Evolutionary conservation across 2,888 invertebrate genomes (phyloP).

Genomic region (Polyommatus icarus): DNA sequence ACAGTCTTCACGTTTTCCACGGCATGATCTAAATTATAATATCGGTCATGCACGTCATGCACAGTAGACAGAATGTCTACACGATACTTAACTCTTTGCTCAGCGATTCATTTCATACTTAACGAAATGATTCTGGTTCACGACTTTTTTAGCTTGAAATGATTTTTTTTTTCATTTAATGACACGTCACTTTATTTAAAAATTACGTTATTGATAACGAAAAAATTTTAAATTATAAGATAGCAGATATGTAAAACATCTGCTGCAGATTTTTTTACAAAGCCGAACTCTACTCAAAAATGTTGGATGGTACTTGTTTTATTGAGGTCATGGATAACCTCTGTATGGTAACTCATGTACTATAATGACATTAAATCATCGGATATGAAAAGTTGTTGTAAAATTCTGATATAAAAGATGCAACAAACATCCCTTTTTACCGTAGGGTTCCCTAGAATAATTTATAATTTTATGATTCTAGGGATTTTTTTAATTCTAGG

Average conservation of each 20-base stretch:
- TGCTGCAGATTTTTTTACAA: neutral
- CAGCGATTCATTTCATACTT: neutral
- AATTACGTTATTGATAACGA: neutral
- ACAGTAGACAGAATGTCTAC: neutral
- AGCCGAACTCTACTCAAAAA: neutral
- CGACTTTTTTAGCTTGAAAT: neutral
- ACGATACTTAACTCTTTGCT: neutral
- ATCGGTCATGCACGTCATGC: neutral
- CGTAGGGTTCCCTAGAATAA: neutral
- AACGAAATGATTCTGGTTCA: neutral
- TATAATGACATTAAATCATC: neutral
- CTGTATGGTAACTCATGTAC: neutral
- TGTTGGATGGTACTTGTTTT: neutral
- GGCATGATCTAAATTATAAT: neutral
- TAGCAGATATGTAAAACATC: neutral
- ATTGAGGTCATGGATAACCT: constrained; percentile 6
- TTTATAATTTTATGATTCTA: too few species aligned
- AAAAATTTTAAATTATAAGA: neutral
- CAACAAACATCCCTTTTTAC: neutral
- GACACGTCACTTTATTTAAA: neutral
- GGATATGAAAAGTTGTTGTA: neutral
- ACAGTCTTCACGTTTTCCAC: neutral
- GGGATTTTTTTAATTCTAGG: too few species aligned
- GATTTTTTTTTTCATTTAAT: neutral
- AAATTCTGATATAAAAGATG: too few species aligned